Evolutionary conservation across 2,888 invertebrate species (phyloP).

Genomic region (Nebria salina): DNA sequence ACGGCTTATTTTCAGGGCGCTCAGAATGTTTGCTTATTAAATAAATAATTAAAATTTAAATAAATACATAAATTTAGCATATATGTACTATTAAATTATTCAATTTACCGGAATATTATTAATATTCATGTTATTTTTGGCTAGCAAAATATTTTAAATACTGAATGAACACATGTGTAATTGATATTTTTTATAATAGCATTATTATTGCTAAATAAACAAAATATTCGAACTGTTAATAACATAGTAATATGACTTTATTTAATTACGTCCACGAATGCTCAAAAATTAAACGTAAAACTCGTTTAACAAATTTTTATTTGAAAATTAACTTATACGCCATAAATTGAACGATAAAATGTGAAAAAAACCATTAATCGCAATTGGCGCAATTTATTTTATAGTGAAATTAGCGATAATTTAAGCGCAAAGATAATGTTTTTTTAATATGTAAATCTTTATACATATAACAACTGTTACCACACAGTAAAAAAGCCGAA

Average conservation of each 20-base stretch:
- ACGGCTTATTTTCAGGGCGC: not conserved
- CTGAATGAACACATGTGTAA: too few species aligned
- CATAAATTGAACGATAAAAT: not conserved
- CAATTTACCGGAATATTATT: not conserved
- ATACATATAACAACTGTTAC: slow-evolving; percentile 13
- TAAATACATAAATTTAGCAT: not conserved
- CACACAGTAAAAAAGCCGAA: not conserved
- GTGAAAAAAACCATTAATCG: not conserved
- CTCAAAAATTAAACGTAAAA: too few species aligned
- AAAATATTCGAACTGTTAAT: not conserved
- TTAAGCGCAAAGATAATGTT: slow-evolving; percentile 1
- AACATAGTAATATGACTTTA: too few species aligned
- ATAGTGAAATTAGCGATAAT: not conserved
- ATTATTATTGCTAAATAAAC: not conserved
- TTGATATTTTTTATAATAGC: too few species aligned
- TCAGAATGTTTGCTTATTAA: not conserved
- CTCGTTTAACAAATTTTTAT: not conserved
- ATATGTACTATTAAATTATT: not conserved
- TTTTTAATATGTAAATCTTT: not conserved
- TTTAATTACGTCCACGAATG: too few species aligned
- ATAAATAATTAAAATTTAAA: not conserved
- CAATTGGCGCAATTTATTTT: not conserved
- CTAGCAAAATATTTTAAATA: too few species aligned
- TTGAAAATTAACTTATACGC: not conserved
- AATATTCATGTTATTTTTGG: too few species aligned